A percentile compares a stretch with the other conserved stretches of the same genome.
phyloP scores from a whole-genome alignment of 2,797 vertebrate species.

The Cichlasoma orientale region DNA sequence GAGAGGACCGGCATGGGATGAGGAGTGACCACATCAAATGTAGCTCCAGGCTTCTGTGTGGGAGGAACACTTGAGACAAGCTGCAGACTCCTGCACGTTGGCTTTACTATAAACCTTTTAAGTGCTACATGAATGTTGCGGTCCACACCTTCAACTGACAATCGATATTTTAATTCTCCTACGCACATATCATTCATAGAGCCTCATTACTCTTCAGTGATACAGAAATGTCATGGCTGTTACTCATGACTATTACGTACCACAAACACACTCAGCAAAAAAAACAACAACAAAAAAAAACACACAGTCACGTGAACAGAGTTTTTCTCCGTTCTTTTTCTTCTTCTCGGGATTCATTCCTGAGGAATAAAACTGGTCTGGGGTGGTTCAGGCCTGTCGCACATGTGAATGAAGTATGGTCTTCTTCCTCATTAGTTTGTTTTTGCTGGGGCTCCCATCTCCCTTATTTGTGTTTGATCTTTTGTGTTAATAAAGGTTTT shows the following conservation, averaged over 20 bases:
- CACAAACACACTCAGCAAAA: not conserved
- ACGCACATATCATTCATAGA: slow-evolving; percentile 5
- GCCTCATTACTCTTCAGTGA: not conserved
- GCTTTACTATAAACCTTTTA: slow-evolving; percentile 30
- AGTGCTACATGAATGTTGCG: slow-evolving; percentile 31
- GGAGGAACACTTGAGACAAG: slow-evolving; percentile 54
- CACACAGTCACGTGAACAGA: not conserved
- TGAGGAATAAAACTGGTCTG: not conserved
- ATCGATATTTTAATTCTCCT: slow-evolving; percentile 39
- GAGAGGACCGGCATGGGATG: not conserved
- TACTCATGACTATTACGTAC: not conserved
- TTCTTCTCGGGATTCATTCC: not conserved
- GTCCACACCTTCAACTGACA: slow-evolving; percentile 35
- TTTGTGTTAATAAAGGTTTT: no score
- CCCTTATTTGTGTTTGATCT: not conserved
- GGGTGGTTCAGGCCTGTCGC: no score
- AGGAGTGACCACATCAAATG: slow-evolving; percentile 26
- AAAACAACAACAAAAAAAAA: no score
- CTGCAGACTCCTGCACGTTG: slow-evolving; percentile 18
- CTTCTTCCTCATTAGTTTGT: not conserved
- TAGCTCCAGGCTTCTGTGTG: slow-evolving; percentile 55
- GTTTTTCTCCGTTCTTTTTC: not conserved
- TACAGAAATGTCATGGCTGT: not conserved
- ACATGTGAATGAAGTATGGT: not conserved
- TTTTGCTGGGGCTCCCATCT: not conserved